Conservation (phyloP, 2,113 vertebrate genomes). For the Rhinichthys klamathensis region DNA sequence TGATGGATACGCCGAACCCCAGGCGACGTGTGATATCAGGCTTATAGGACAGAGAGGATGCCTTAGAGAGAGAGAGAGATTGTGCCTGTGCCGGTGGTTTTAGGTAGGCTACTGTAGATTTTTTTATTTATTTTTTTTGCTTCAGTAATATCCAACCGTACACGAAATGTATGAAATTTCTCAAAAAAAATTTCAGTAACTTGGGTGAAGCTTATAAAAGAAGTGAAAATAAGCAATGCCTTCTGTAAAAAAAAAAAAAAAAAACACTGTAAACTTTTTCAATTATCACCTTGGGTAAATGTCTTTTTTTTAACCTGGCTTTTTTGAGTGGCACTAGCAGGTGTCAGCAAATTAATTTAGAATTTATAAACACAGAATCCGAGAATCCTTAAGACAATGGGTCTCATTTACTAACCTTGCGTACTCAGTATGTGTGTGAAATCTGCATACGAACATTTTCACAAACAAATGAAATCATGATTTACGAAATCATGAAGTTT, state of each 20-base stretch:
- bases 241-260: background rate
- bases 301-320: background rate
- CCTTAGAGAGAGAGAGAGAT: constrained; percentile 1
- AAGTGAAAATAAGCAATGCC: background rate
- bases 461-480: too few relatives aligned
- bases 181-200: background rate
- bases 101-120: background rate
- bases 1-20: constrained; percentile 66
- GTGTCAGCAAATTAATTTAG: background rate
- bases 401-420: background rate
- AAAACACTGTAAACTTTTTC: background rate
- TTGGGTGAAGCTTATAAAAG: background rate
- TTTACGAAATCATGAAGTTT: too few relatives aligned
- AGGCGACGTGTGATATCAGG: constrained; percentile 59
- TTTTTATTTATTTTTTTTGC: background rate
- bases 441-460: background rate
- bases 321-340: background rate
- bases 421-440: background rate
- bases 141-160: background rate
- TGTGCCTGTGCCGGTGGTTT: constrained; percentile 22
- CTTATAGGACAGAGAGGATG: constrained; percentile 65
- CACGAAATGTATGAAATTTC: background rate
- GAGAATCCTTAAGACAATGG: background rate
- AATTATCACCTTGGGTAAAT: constrained; percentile 35
- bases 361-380: too few relatives aligned